Evolutionary conservation across 2,888 invertebrate species (phyloP), one percentile per base, ranked within the genome.

Genomic region (Oscheius sp.): DNA sequence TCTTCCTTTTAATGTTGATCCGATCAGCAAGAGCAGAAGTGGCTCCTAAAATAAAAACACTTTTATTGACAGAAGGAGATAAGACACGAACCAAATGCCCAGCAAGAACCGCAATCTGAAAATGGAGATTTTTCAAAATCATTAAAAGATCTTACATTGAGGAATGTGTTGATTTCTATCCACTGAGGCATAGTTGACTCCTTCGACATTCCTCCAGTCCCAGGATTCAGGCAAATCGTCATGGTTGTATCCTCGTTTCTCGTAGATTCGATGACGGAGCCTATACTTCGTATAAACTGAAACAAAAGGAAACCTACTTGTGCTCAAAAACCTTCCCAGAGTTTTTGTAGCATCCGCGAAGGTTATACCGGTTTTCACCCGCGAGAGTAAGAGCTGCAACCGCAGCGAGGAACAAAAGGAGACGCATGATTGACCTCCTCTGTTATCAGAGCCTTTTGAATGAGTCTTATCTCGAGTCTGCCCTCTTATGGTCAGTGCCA

Each of bases 111-210:
- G 80, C 89, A 89, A 73, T 89, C 88, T 89, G 76, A 29, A 77
- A 75, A 63, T 29, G 63, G 33, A 65, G n/a, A n/a, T n/a, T n/a
- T n/a, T n/a, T n/a, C n/a, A n/a, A n/a, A 37, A 12, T 57, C 23
- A 34, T 50, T 63, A 8, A 8, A n/a, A 67, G 42, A 42, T 70
- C 75, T 67, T 37, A 80, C 80, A 80, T 65, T 79, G 76, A 63
- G 89, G 89, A 66, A 89, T 89, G 76, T 89, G 89, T 73, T 89
- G 89, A 73, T 89, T 89, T 61, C 89, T 79, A 17, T 88, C 88
- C 10, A 87, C 85, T 34, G 88, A 88, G 29, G 81, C 87, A 74
- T 87, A 89, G 80, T 88, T 89, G 42, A 82, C 78, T 20, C 89
- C 89, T 70, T 86, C 84, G 10, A 86, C 83, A 78, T 89, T 87